Evolutionary conservation across 2,888 invertebrate genomes (phyloP), one percentile per base, ranked within the genome.

Genomic region (Atethmia centrago): DNA sequence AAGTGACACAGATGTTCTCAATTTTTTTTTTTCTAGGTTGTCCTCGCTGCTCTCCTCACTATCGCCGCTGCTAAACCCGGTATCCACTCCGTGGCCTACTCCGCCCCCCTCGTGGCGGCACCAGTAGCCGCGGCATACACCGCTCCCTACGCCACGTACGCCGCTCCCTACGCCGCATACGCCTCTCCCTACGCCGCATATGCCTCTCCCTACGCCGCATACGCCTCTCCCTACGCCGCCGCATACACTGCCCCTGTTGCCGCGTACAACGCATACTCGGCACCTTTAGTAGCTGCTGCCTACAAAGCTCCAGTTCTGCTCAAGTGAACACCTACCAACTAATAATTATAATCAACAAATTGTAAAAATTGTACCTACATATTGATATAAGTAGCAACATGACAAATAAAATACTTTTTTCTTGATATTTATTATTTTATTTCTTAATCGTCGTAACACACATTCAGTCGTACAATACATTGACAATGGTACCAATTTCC

Each of bases 1-100:
- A 55, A 21, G 25, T 14, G 19, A 19, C 16, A 14, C 2, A 25
- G 2, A 42, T 49, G n/a, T 55, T 28, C 31, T 40, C 4, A 36
- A 3, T 8, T 49, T 77, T 21, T 74, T 51, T 75, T 78, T 67
- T 77, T 64, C 8, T 90, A 96, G 96, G 86, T 95, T 47, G 87
- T 94, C 77, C 90, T 96, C 88, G 89, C 91, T 84, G 90, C 94
- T 76, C 88, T 96, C 58, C 74, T 96, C 85, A 93, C 94, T 75
- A 83, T 94, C 25, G 95, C 90, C 67, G 91, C 93, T 28, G 96
- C 96, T 68, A 96, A 96, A 82, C 96, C 96, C 40, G 95, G 95
- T 70, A 93, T 94, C 74, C 92, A 94, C n/a, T 79, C 88, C 12
- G 91, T 94, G 61, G 90, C 89, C 0, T 90, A 90, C 81, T 81